Conservation (phyloP, 2,888 invertebrate species). For the Pammene aurita region DNA sequence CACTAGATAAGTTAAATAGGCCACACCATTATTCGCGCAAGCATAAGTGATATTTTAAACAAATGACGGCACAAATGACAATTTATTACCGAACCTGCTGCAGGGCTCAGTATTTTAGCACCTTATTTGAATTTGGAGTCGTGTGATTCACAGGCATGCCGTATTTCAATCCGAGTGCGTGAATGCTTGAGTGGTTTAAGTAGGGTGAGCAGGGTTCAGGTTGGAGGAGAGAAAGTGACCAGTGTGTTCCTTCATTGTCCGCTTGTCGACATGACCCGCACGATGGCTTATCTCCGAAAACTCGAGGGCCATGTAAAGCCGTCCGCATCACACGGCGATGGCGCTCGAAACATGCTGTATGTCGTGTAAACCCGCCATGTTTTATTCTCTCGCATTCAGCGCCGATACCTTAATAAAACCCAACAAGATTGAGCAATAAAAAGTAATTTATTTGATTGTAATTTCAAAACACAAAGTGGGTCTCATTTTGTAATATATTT, state of each 20-base stretch:
- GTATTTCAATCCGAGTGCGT: constrained; percentile 36
- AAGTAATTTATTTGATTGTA: constrained; percentile 84
- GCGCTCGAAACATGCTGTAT: constrained; percentile 70
- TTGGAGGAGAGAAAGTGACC: constrained; percentile 45
- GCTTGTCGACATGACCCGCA: constrained; percentile 66
- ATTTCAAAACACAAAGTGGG: constrained; percentile 83
- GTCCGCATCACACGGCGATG: constrained; percentile 55
- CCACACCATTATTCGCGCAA: constrained; percentile 48
- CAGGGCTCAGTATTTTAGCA: constrained; percentile 37
- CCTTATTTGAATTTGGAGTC: constrained; percentile 42
- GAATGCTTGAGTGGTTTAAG: constrained; percentile 34
- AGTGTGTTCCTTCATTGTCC: constrained; percentile 57
- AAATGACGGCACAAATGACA: constrained; percentile 41
- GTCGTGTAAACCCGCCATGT: constrained; percentile 80
- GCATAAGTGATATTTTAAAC: constrained; percentile 42
- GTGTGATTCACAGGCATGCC: constrained; percentile 36
- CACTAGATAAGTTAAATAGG: constrained; percentile 61
- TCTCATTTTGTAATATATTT: constrained; percentile 83
- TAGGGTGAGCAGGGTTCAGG: constrained; percentile 38
- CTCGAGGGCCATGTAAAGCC: constrained; percentile 72
- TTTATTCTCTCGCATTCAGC: constrained; percentile 78
- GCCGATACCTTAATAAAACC: constrained; percentile 83
- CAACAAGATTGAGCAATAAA: constrained; percentile 84
- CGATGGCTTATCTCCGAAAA: constrained; percentile 74
- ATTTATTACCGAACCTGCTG: constrained; percentile 36